These are phyloP conservation scores for Alligator mississippiensis DNA, from an alignment of 2,113 vertebrate species.

Conservation along the genomic window DNA sequence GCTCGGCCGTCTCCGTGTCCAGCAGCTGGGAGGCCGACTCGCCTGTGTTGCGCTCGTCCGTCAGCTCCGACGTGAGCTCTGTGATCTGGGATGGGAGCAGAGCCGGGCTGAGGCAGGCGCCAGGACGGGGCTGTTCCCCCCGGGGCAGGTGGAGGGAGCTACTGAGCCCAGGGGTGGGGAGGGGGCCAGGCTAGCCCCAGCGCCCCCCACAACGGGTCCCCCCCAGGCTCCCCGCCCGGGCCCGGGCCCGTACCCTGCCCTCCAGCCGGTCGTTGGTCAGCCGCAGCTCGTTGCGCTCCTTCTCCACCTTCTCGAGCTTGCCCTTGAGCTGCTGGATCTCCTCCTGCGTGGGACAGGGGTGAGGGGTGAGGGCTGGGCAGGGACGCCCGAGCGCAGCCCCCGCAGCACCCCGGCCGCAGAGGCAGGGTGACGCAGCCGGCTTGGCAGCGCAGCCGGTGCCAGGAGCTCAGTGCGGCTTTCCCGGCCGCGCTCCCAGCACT, in stretches of 20 bases:
- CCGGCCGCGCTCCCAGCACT: not conserved
- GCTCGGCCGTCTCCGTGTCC: conserved; percentile 90
- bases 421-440: not conserved
- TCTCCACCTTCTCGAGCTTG: conserved; percentile 94
- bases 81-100: conserved; percentile 83
- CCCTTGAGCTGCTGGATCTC: conserved; percentile 94
- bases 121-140: not conserved
- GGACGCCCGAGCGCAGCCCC: not conserved
- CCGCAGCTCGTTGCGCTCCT: conserved; percentile 93
- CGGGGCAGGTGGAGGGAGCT: not conserved
- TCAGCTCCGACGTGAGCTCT: conserved; percentile 94
- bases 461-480: conserved; percentile 30
- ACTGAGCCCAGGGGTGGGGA: not conserved
- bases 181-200: no score
- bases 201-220: not conserved
- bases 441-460: rapidly evolving
- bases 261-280: conserved; percentile 94
- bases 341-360: conserved; percentile 80
- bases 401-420: not conserved
- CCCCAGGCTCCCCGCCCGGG: not conserved
- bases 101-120: not conserved
- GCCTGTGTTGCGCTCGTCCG: conserved; percentile 94
- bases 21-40: conserved; percentile 97
- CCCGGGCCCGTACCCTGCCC: conserved; percentile 84
- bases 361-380: conserved; percentile 14